phyloP scores from a whole-genome alignment of 2,113 vertebrate genomes.

The Tyto alba region DNA sequence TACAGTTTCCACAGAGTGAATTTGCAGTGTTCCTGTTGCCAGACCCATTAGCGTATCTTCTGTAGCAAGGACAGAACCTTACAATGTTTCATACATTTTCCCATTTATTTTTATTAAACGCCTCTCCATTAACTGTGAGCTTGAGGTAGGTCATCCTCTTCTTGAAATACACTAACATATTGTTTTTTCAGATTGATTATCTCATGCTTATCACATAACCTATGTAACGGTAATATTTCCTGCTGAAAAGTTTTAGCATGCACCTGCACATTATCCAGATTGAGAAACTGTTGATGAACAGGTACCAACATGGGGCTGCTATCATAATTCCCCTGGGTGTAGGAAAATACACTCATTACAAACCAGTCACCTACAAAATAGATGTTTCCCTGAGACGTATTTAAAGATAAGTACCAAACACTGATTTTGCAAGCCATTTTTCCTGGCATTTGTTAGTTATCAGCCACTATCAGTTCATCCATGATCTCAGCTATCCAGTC shows the following conservation, averaged over 20 bases:
- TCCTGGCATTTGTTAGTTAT: neutral
- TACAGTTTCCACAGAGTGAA: neutral
- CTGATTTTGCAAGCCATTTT: neutral
- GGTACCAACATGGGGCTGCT: neutral
- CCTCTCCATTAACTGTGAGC: neutral
- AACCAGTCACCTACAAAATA: neutral
- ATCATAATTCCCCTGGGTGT: neutral
- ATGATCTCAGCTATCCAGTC: neutral
- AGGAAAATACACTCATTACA: neutral
- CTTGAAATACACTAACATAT: neutral
- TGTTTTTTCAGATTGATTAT: neutral
- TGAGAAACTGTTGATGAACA: neutral
- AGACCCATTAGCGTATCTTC: neutral
- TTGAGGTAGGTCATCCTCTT: neutral
- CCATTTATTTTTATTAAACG: neutral
- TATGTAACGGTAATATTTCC: neutral
- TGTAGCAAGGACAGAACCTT: neutral
- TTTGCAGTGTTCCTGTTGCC: neutral
- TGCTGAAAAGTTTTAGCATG: neutral
- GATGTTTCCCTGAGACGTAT: neutral
- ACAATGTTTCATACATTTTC: neutral
- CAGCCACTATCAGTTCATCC: neutral
- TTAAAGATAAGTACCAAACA: neutral
- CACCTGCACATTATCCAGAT: neutral
- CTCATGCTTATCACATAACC: neutral